Conservation (phyloP, 2,113 vertebrate species). For the Clarias batrachus region DNA sequence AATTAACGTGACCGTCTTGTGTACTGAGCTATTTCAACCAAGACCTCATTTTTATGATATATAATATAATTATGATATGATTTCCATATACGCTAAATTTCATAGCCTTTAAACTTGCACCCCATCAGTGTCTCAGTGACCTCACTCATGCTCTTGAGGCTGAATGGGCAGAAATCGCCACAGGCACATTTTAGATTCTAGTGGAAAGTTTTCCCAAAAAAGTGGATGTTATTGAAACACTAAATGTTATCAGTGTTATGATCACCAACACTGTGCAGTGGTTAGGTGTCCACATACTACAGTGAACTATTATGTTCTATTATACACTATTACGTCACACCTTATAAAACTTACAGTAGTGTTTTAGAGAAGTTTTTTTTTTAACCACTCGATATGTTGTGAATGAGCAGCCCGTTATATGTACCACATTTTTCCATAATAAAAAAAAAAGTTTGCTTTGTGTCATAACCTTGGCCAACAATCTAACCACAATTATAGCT, state of each 20-base stretch:
- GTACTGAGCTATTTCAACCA: background rate
- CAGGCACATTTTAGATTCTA: background rate
- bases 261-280: background rate
- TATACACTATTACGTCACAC: background rate
- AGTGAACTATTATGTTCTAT: background rate
- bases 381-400: background rate
- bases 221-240: background rate
- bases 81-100: background rate
- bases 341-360: background rate
- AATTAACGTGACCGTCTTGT: background rate
- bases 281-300: background rate
- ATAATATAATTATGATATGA: background rate
- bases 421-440: background rate
- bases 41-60: background rate
- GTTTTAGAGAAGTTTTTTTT: background rate
- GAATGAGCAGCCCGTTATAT: background rate
- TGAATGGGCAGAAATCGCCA: background rate
- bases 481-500: background rate
- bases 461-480: background rate
- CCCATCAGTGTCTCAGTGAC: background rate
- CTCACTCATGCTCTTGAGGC: background rate
- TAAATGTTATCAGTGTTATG: background rate
- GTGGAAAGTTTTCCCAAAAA: background rate
- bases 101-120: background rate
- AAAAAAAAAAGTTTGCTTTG: too few species aligned